Evolutionary conservation across 2,113 vertebrate genomes (phyloP), one percentile per base, ranked within the genome.

Genomic region (Psilopsiagon aurifrons): DNA sequence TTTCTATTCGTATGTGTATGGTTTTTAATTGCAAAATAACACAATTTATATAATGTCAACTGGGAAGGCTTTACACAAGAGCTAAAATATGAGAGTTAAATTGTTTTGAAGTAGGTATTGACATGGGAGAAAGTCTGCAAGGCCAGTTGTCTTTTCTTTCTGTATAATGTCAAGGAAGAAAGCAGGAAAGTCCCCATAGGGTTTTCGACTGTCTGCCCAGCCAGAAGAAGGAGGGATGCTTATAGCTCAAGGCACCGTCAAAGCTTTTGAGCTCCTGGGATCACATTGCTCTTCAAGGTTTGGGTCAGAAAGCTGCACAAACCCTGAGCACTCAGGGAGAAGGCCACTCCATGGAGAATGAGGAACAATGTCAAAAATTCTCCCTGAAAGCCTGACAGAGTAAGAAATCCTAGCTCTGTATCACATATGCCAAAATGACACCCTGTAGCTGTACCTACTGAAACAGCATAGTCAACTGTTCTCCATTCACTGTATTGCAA

Each of bases 11-110:
- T 66, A 7, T 55, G 33, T 54, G 19, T 46, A 27, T 57, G 46
- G 6, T 29, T 83, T 91, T 91, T 88, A 91, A 75, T 67, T 66
- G 47, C 77, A 88, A 77, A 95, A 79, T 83, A 90, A 25, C 66
- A 91, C 18, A 68, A 41, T 9, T 6, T n/a, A 13, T 60, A 57
- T 29, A 10, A 51, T 4, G 14, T 66, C 88, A 87, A 11, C 62
- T 47, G 60, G 52, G 73, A 86, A 94, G n/a, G 22, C 47, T 90
- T 90, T 44, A 47, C 5, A 73, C 41, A 23, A 75, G 7, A 73
- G 37, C 9, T 88, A 62, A 94, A 94, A 81, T 44, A 62, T 3
- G 31, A 75, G 51, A 88, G 28, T 18, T 91, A 59, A 74, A 81
- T 29, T 77, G 46, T 27, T 28, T 75, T 44, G 49, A 92, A 78